phyloP scores from a whole-genome alignment of 2,113 vertebrate genomes.

The Nettapus auritus region DNA sequence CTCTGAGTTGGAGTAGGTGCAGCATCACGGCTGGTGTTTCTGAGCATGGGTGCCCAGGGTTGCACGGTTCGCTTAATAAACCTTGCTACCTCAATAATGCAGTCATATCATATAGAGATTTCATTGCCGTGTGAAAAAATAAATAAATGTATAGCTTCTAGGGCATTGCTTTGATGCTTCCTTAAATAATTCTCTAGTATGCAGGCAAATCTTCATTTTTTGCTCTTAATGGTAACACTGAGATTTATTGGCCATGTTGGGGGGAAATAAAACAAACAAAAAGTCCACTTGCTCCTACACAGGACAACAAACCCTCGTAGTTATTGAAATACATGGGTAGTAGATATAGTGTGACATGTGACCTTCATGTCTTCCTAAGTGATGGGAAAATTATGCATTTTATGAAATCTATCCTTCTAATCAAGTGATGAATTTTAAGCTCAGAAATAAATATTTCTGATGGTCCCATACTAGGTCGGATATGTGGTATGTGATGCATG shows the following conservation, averaged over 20 bases:
- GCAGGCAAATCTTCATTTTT: background rate
- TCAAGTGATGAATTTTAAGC: background rate
- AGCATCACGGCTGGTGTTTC: background rate
- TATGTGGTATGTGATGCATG: background rate
- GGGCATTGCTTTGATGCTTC: background rate
- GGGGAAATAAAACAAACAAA: background rate
- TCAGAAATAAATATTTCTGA: background rate
- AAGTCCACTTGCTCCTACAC: background rate
- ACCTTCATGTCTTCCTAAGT: background rate
- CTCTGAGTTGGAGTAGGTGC: background rate
- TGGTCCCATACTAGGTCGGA: background rate
- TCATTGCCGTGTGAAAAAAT: background rate
- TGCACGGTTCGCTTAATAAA: background rate
- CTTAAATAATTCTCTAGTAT: background rate
- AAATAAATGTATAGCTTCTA: background rate
- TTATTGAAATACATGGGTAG: background rate
- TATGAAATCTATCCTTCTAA: background rate
- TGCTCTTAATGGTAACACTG: background rate
- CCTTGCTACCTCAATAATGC: rapidly evolving
- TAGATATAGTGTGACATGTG: background rate
- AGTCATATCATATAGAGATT: background rate
- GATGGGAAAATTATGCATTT: background rate
- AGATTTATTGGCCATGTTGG: background rate
- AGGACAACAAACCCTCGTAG: background rate
- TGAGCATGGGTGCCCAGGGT: background rate